Percentiles rank a stretch among this genome's conserved stretches.
These are phyloP conservation scores for Pangasianodon gigas DNA, from an alignment of 2,113 vertebrate genomes.

Conservation along the genomic window DNA sequence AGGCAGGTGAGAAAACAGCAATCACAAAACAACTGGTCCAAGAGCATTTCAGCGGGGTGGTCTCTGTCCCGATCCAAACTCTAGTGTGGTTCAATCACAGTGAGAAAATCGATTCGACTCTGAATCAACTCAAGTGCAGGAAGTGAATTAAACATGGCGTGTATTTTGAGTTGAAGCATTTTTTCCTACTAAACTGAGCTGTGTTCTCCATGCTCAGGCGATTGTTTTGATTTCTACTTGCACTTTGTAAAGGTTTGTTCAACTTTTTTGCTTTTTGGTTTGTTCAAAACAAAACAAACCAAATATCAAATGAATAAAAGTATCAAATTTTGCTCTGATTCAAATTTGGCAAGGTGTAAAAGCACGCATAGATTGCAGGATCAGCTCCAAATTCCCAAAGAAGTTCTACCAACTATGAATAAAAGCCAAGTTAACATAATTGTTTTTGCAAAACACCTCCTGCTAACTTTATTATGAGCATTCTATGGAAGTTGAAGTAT, in stretches of 20 bases:
- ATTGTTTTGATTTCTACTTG: background rate
- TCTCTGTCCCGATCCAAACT: background rate
- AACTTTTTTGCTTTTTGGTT: background rate
- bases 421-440: background rate
- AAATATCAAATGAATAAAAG: background rate
- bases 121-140: background rate
- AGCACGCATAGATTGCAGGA: background rate
- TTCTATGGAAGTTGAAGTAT: background rate
- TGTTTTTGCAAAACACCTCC: background rate
- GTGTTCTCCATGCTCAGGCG: background rate
- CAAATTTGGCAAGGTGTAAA: background rate
- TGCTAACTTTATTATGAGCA: background rate
- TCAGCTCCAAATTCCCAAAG: background rate
- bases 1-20: background rate
- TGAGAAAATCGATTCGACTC: background rate
- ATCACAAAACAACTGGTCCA: background rate
- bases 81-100: background rate
- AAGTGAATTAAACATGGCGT: background rate
- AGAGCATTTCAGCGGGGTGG: background rate
- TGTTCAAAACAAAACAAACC: no score
- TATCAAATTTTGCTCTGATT: background rate
- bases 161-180: background rate
- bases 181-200: background rate
- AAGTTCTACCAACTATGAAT: background rate
- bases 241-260: background rate